A percentile compares a stretch with the other conserved stretches of the same genome.
These are phyloP conservation scores for Amia ocellicauda DNA, from an alignment of 2,113 vertebrate genomes.

Conservation along the genomic window DNA sequence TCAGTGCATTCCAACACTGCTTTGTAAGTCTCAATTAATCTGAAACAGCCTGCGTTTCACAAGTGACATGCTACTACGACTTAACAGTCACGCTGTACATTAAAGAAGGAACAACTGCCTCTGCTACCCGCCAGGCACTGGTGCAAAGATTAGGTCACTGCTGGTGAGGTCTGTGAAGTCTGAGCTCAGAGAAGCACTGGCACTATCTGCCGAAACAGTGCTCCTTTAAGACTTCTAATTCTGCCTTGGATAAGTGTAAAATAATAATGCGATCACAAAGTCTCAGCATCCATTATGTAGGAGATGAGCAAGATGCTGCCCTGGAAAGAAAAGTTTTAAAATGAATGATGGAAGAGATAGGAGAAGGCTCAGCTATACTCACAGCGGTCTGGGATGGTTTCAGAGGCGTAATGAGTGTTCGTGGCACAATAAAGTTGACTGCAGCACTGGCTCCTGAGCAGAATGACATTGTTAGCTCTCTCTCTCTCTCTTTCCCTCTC, in stretches of 20 bases:
- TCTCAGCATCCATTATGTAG: conserved; percentile 14
- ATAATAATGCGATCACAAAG: conserved; percentile 11
- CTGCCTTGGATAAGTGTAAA: not conserved
- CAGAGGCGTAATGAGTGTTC: conserved; percentile 47
- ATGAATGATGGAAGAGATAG: conserved; percentile 10
- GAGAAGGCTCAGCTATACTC: conserved; percentile 65
- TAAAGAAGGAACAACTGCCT: not conserved
- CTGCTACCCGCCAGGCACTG: not conserved
- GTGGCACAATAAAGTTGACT: conserved; percentile 70
- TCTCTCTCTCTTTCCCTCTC: conserved; percentile 38
- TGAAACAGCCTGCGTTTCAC: too few relatives aligned
- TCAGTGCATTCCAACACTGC: too few relatives aligned
- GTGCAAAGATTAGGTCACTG: not conserved
- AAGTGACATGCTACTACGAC: not conserved
- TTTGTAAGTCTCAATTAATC: too few relatives aligned
- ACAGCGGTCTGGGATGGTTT: conserved; percentile 36
- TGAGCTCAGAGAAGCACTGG: not conserved
- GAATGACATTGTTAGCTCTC: conserved; percentile 83
- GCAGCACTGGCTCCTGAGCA: conserved; percentile 76
- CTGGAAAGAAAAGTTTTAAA: conserved; percentile 11
- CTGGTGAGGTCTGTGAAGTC: not conserved
- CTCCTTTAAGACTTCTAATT: conserved; percentile 24
- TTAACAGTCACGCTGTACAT: too few relatives aligned
- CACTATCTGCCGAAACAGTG: not conserved
- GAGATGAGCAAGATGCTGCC: too few relatives aligned